Base-by-base conservation (phyloP, 2,888 invertebrate genomes). In the Elegia similella region DNA sequence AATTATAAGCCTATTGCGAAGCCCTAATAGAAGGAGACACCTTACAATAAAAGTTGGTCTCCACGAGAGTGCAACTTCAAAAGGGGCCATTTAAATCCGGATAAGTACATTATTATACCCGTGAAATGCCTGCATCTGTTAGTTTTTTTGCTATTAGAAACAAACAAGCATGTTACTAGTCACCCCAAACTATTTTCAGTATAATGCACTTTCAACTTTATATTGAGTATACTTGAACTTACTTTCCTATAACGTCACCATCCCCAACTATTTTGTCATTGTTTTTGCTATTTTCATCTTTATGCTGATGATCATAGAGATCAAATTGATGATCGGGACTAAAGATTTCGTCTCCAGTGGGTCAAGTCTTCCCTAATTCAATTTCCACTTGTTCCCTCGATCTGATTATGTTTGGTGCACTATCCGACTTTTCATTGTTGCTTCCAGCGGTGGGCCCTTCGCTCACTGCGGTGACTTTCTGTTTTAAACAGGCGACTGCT, bases 41-140 rank as follows among this genome's bases (percentile, higher is more conserved):
- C 70, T 72, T 73, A 73, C 71, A 67, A 70, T 72, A 72, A 70
- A 70, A 70, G 42, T 38, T 42, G 48, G 38, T 29, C 38, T 38
- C 12, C 42, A 7, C 7, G 7, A 47, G 48, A 56, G 55, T 50
- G 17, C 55, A 59, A 86, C 84, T 88, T 91, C 89, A 90, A 90
- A 89, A 88, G 73, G 73, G 73, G 78, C 82, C 79, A 78, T 79
- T 81, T 78, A 88, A 88, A 87, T 87, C 87, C 86, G 70, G 70
- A 83, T 89, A 89, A 90, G 88, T 82, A 87, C 84, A 84, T 89
- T 89, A 90, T 87, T 86, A 88, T 86, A 88, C 84, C 89, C 88
- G 88, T 91, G 88, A 90, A 91, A 90, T 88, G 86, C 75, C 78
- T 89, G 78, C 90, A 91, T 89, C 90, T 91, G 90, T 86, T 88